Evolutionary conservation across 2,888 invertebrate genomes (phyloP).

Genomic region (Fragum whitleyi): DNA sequence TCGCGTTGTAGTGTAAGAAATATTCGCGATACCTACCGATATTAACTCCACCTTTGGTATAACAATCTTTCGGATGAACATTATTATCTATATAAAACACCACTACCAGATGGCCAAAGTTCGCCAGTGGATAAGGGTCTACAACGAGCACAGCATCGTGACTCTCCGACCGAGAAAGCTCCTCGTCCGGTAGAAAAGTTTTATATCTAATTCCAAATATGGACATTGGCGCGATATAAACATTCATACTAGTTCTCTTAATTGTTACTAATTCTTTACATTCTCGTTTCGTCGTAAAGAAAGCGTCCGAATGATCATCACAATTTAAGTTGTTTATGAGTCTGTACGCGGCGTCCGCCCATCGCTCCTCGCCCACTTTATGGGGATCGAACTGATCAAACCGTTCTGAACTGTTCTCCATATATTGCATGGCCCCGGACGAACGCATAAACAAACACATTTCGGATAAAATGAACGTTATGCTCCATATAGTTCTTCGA

Average conservation of each 20-base stretch:
- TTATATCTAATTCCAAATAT: conserved; percentile 75
- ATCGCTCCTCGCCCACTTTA: conserved; percentile 71
- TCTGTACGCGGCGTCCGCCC: conserved; percentile 81
- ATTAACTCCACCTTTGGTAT: conserved; percentile 81
- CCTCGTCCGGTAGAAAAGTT: conserved; percentile 83
- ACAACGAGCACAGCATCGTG: conserved; percentile 85
- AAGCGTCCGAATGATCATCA: conserved; percentile 74
- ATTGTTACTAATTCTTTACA: conserved; percentile 76
- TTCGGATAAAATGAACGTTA: conserved; percentile 43
- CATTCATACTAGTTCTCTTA: conserved; percentile 73
- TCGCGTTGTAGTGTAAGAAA: too few relatives aligned
- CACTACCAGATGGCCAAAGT: conserved; percentile 86
- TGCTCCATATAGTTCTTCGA: conserved; percentile 33
- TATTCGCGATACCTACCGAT: conserved; percentile 83
- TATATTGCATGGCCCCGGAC: conserved; percentile 54
- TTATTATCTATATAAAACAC: conserved; percentile 86
- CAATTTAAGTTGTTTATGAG: conserved; percentile 79
- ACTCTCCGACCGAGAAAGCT: conserved; percentile 79
- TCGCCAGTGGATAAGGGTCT: conserved; percentile 86
- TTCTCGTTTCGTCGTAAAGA: conserved; percentile 82
- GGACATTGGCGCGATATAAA: conserved; percentile 80
- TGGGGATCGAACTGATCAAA: conserved; percentile 58
- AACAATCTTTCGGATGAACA: conserved; percentile 79
- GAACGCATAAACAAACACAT: conserved; percentile 38
- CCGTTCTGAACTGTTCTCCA: conserved; percentile 69